Evolutionary conservation across 2,113 vertebrate species (phyloP).

Genomic region (Channa maculata): DNA sequence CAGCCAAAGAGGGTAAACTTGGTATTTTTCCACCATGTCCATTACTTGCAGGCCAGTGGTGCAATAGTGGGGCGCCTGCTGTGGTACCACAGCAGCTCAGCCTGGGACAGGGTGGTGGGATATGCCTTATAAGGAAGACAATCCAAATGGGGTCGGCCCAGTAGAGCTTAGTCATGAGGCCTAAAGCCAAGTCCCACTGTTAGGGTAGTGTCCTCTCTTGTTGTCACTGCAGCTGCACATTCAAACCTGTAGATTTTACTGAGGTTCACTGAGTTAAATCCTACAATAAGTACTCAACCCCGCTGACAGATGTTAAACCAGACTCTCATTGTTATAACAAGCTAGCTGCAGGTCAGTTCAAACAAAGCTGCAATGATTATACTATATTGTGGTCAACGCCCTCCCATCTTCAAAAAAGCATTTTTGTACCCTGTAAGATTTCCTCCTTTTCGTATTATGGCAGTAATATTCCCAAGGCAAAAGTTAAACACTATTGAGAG

Average conservation of each 20-base stretch:
- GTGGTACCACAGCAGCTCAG: conserved; percentile 57
- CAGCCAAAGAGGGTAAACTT: conserved; percentile 20
- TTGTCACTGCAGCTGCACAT: conserved; percentile 53
- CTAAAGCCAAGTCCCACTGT: conserved; percentile 67
- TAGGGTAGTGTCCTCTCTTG: conserved; percentile 41
- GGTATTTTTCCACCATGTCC: conserved; percentile 56
- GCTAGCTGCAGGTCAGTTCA: conserved; percentile 29
- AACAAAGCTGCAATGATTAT: conserved; percentile 36
- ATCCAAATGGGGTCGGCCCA: conserved; percentile 60
- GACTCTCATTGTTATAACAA: conserved; percentile 11
- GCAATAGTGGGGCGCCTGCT: conserved; percentile 51
- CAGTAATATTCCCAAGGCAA: too few relatives aligned
- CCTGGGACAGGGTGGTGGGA: conserved; percentile 62
- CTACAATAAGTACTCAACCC: conserved; percentile 9
- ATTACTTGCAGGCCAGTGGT: conserved; percentile 47
- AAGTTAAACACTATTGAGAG: too few relatives aligned
- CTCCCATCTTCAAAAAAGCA: too few relatives aligned
- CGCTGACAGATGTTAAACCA: background rate
- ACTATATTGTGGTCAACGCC: too few relatives aligned
- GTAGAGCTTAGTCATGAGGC: conserved; percentile 71
- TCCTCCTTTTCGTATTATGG: too few relatives aligned
- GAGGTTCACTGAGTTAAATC: conserved; percentile 17
- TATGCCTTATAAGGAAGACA: conserved; percentile 80
- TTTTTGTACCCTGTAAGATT: too few relatives aligned
- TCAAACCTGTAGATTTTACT: conserved; percentile 42